Evolutionary conservation across 2,113 vertebrate species (phyloP), one percentile per base, ranked within the genome.

Genomic region (Mola mola): DNA sequence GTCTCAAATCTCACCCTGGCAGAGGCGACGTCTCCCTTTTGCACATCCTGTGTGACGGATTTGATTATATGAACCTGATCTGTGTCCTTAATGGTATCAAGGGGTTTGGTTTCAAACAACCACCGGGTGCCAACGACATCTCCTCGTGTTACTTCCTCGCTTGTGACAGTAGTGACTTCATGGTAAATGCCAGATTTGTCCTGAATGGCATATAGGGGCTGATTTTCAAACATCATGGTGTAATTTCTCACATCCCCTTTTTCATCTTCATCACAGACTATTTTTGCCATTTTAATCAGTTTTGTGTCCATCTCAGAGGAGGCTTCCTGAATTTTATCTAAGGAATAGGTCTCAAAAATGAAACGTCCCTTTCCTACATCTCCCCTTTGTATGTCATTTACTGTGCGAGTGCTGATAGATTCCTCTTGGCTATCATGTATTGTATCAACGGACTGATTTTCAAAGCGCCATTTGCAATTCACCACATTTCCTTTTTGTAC

Each of bases 21-120:
- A 51, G 94, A 94, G 38, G 53, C 91, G 29, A 97, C 95, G 44
- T 95, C 92, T 74, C 95, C 95, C 83, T 93, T 96, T 56, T 94
- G 91, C 78, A 95, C 88, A 65, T 96, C 94, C 80, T 96, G 92
- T 26, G 94, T 96, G 70, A 97, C 95, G 36, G 94, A 93, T 88
- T 94, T 95, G 60, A 97, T 94, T 31, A 96, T 15, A 65, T 96
- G 95, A 10, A 97, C 92, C 37, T 93, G 92, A 57, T 95, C 89
- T 19, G 91, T 92, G 65, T 94, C 89, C 62, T 91, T 94, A 72
- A 97, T 95, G 11, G 94, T 92, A 28, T 94, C 95, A 16, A 97
- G 80, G 17, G 95, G 94, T 64, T 95, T 96, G 16, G 95, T 97
- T 93, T 97, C 95, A 93, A 97, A 97, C 78, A 96, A 75, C 95